Conservation (phyloP, 1,140 invertebrate genomes). For the Rhynchophorus ferrugineus region DNA sequence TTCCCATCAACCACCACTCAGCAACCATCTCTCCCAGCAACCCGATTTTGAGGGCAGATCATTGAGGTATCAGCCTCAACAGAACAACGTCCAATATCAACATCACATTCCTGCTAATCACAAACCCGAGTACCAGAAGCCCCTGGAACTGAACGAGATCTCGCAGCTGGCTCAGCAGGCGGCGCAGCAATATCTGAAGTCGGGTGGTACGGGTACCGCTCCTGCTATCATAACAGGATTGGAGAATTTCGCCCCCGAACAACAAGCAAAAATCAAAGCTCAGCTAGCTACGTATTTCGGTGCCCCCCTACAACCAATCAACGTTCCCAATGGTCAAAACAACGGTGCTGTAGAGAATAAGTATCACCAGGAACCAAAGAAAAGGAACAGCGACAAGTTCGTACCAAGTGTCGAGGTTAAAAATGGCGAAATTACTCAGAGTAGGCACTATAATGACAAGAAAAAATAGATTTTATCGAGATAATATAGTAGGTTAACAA, state of each 20-base stretch:
- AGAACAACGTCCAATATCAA: constrained; percentile 7
- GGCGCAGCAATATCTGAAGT: constrained; percentile 28
- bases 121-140: constrained; percentile 7
- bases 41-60: not conserved
- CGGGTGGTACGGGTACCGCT: constrained; percentile 13
- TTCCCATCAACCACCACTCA: constrained; percentile 2
- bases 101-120: not conserved
- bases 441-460: too few species aligned
- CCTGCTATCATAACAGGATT: constrained; percentile 38
- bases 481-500: too few species aligned
- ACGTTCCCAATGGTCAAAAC: constrained; percentile 1
- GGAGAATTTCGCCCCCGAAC: constrained; percentile 37
- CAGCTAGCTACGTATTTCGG: constrained; percentile 34
- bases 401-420: constrained; percentile 26
- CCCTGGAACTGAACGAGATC: constrained; percentile 21
- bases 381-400: constrained; percentile 18
- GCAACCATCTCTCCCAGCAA: constrained; percentile 7
- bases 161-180: constrained; percentile 30
- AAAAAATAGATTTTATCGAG: too few species aligned
- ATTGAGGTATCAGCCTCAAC: not conserved
- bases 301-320: constrained; percentile 21
- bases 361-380: constrained; percentile 9
- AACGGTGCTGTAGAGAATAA: not conserved
- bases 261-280: constrained; percentile 38
- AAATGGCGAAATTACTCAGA: constrained; percentile 14